Evolutionary conservation across 2,797 vertebrate species (phyloP), one percentile per base, ranked within the genome.

Genomic region (Arnoldichthys spilopterus): DNA sequence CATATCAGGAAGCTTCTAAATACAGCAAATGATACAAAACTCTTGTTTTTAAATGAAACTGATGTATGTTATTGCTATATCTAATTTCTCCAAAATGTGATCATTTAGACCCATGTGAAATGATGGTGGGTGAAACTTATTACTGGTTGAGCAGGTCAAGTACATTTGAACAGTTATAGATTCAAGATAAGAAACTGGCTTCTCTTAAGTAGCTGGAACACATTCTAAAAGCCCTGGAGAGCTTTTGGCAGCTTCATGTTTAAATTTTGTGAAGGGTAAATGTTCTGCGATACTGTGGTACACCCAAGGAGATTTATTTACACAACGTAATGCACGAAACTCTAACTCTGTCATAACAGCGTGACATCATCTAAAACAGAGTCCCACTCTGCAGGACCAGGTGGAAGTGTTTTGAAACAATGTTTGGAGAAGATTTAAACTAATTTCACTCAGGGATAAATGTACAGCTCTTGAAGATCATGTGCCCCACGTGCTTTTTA

Each of bases 301-400:
- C 85, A 79, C 40, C 47, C 72, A 49, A 82, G 79, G 22, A 18
- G 62, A 79, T 90, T 89, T 90, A 89, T 91, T 92, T 90, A 88
- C 66, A 83, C 26, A 86, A 84, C 77, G 40, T 56, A 80, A 87
- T 76, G 79, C 84, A 85, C 70, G 76, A 81, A 78, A 90, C 78
- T 77, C 84, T 82, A 85, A 85, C 74, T 83, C 72, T 87, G 87
- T 88, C 88, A 87, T 87, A 89, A 85, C 80, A 85, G 30, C 59
- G 82, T 84, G 84, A 86, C 83, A 83, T 90, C 85, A 87, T 63
- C 18, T 51, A 56, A 83, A 82, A 59, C 51, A 76, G 81, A 51
- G 81, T 84, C 81, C 84, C 73, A 78, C 80, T 84, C 83, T 76
- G 76, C 75, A 80, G 56, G 67, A 85, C 85, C 86, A 75, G 74